Base-by-base conservation (phyloP, 1,140 invertebrate species). In the roundworm (Caenorhabditis elegans) region DNA sequence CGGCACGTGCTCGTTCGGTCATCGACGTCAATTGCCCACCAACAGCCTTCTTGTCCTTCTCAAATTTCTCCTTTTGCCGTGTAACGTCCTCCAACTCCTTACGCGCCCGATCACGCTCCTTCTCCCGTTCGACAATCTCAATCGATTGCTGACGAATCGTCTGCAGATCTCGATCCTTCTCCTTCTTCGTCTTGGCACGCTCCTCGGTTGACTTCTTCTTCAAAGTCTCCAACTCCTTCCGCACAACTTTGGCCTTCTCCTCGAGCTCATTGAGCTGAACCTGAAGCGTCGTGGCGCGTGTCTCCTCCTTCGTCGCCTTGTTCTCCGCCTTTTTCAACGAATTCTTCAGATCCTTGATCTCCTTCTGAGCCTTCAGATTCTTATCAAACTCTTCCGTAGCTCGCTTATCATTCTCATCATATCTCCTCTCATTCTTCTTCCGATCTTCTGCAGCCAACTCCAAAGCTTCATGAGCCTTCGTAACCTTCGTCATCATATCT, bases 181-280 rank as follows among this genome's bases (percentile, higher is more conserved):
- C 49, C 49, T 76, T 81, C 70, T 81, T 81, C 8, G 70, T 36
- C 31, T 81, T 81, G 47, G 55, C 46, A 34, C 80, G 65, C 28
- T 81, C 80, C 15, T 81, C 80, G 28, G 39, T 55, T 5, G 46
- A 31, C 47, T 81, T 81, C 80, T 81, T 81, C 47, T 81, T 81
- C 47, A 81, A 53, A 39, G 49, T 28, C 17, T 81, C 80, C 31
- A 60, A 53, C 34, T 81, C 80, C 47, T 81, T 81, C 5, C 47
- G 65, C 19, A 24, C 36, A n/a, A 65, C 75, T n/a, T 81, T 81
- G 11, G 47, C 17, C 22, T 60, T 53, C 13, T 81, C 80, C n/a
- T 81, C 80, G 15, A 81, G n/a, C 2, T 81, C 80, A 6, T 81
- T 60, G 6, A 48, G 46, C 49, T 19, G 17, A 28, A 43, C 22